Evolutionary conservation across 2,888 invertebrate species (phyloP).

Genomic region (Eilema depressum): DNA sequence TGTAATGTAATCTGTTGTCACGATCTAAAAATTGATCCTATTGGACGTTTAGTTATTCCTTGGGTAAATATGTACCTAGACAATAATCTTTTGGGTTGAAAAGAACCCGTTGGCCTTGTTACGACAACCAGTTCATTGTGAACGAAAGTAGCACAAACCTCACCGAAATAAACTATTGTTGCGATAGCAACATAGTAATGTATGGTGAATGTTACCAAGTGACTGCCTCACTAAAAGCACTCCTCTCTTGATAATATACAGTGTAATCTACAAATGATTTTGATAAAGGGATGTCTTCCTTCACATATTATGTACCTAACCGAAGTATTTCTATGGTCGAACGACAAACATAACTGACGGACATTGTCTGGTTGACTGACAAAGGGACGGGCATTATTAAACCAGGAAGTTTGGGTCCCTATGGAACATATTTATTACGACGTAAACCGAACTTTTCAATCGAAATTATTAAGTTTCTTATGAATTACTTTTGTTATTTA

Average conservation of each 20-base stretch:
- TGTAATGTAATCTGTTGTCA: not conserved
- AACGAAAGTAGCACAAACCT: slow-evolving; percentile 1
- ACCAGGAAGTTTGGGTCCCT: slow-evolving; percentile 20
- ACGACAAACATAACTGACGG: slow-evolving; percentile 29
- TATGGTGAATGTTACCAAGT: not conserved
- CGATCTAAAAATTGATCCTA: not conserved
- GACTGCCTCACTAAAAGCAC: not conserved
- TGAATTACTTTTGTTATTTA: slow-evolving; percentile 8
- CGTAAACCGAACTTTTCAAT: slow-evolving; percentile 21
- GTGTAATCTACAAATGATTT: not conserved
- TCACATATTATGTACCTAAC: not conserved
- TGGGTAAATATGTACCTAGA: slow-evolving; percentile 4
- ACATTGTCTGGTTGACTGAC: slow-evolving; percentile 22
- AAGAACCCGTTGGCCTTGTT: not conserved
- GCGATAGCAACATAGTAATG: not conserved
- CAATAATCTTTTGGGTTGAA: slow-evolving; percentile 1
- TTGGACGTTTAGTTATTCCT: not conserved
- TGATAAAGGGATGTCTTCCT: slow-evolving; percentile 1
- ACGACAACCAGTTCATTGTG: slow-evolving; percentile 1
- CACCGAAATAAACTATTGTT: slow-evolving; percentile 2
- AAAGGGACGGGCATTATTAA: slow-evolving; percentile 35
- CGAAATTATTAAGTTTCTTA: slow-evolving; percentile 28
- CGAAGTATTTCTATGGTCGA: slow-evolving; percentile 12
- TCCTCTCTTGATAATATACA: not conserved
- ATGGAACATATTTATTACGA: slow-evolving; percentile 20